Percentiles rank a stretch among this genome's conserved stretches.
These are phyloP conservation scores for Carassius carassius DNA, from an alignment of 2,113 vertebrate species.

Conservation along the genomic window DNA sequence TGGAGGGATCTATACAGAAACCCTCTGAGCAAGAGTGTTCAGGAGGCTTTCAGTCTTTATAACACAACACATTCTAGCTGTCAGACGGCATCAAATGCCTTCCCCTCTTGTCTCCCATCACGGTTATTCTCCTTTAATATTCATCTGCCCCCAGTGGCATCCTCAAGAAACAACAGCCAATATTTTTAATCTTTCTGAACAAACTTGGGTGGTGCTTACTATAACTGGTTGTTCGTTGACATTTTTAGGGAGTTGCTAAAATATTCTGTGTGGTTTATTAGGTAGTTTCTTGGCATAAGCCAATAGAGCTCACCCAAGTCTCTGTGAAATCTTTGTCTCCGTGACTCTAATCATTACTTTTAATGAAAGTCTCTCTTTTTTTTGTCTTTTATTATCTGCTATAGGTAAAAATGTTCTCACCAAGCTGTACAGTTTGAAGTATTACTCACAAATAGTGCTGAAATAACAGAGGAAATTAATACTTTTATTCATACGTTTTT, in stretches of 20 bases:
- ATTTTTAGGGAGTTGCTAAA: background rate
- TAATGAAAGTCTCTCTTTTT: background rate
- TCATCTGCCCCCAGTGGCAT: constrained; percentile 18
- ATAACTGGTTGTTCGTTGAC: background rate
- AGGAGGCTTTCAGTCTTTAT: constrained; percentile 9
- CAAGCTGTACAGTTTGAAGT: background rate
- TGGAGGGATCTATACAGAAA: background rate
- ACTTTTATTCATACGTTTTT: background rate
- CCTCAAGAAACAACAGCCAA: constrained; percentile 7
- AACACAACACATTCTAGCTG: background rate
- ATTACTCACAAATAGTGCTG: background rate
- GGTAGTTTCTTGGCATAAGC: background rate
- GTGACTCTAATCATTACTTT: background rate
- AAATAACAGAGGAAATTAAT: background rate
- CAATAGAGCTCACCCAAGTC: background rate
- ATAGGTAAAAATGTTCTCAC: background rate
- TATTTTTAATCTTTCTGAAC: background rate
- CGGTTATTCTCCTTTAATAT: constrained; percentile 1
- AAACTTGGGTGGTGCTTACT: background rate
- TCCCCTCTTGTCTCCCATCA: background rate
- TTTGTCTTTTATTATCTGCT: background rate
- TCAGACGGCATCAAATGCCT: constrained; percentile 17
- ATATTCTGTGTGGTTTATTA: background rate
- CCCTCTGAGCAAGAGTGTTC: background rate
- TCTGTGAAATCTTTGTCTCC: background rate